Evolutionary conservation across 2,888 invertebrate species (phyloP).

Genomic region (Leuctra nigra): DNA sequence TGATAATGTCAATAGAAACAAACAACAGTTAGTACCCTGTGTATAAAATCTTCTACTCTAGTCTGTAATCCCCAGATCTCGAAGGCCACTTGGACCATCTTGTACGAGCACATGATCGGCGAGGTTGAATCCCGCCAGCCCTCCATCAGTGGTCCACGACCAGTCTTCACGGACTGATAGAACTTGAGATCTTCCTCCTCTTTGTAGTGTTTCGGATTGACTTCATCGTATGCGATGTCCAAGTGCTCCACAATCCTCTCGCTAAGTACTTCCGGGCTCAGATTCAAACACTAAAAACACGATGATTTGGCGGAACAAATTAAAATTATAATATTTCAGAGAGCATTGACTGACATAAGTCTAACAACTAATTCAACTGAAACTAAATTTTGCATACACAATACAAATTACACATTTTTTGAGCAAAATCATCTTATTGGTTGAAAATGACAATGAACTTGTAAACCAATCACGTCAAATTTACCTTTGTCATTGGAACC

Average conservation of each 20-base stretch:
- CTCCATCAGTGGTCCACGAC: constrained; percentile 74
- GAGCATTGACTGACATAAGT: too few species aligned
- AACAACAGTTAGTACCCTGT: constrained; percentile 62
- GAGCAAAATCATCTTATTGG: too few species aligned
- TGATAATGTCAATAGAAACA: too few species aligned
- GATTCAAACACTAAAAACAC: constrained; percentile 57
- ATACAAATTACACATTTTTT: too few species aligned
- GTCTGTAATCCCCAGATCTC: constrained; percentile 92
- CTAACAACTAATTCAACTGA: too few species aligned
- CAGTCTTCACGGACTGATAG: constrained; percentile 75
- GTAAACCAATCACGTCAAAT: too few species aligned
- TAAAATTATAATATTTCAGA: constrained; percentile 1
- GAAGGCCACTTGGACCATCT: constrained; percentile 76
- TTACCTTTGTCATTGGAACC: too few species aligned
- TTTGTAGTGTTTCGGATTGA: constrained; percentile 81
- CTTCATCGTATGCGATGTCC: constrained; percentile 84
- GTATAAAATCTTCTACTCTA: constrained; percentile 80
- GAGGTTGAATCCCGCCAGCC: constrained; percentile 68
- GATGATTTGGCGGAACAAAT: constrained; percentile 2
- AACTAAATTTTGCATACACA: too few species aligned
- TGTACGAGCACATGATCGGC: constrained; percentile 93
- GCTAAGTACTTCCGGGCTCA: constrained; percentile 65
- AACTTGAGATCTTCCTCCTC: constrained; percentile 81
- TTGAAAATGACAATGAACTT: too few species aligned
- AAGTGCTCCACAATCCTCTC: constrained; percentile 68